Evolutionary conservation across 2,888 invertebrate species (phyloP).

Genomic region (Trilocha varians): DNA sequence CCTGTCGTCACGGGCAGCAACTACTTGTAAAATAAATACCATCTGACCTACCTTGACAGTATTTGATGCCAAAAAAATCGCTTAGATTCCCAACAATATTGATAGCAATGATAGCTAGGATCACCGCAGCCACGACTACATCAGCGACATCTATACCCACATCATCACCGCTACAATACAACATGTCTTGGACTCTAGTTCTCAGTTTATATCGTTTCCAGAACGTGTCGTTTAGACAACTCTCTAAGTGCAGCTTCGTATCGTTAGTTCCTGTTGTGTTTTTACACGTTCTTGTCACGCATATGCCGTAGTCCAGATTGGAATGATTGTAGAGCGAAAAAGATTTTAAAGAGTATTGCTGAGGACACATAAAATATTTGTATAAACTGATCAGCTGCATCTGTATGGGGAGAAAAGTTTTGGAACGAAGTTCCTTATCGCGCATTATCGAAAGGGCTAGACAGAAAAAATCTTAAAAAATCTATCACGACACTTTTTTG

Average conservation of each 20-base stretch:
- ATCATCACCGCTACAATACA: conserved; percentile 7
- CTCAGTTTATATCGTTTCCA: conserved; percentile 15
- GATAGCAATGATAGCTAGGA: conserved; percentile 15
- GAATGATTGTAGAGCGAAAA: conserved; percentile 26
- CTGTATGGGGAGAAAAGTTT: too few species aligned
- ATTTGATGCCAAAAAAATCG: conserved; percentile 9
- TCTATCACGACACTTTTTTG: too few species aligned
- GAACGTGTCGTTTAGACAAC: conserved; percentile 27
- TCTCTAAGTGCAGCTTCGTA: conserved; percentile 18
- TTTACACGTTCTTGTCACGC: conserved; percentile 21
- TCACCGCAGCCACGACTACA: conserved; percentile 12
- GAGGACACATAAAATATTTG: conserved; percentile 1
- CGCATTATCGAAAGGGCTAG: too few species aligned
- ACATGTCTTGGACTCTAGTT: conserved; percentile 9
- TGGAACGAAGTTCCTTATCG: too few species aligned
- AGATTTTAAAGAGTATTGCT: conserved; percentile 26
- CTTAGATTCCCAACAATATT: conserved; percentile 21
- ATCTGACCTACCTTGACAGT: neutral
- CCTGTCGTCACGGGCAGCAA: too few species aligned
- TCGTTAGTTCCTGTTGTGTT: conserved; percentile 13
- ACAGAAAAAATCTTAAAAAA: too few species aligned
- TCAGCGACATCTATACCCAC: conserved; percentile 10
- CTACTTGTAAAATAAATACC: neutral
- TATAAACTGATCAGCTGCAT: neutral
- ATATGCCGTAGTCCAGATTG: conserved; percentile 21